These are phyloP conservation scores for Alcedo quadribrachys DNA, from an alignment of 2,797 vertebrate species.

Conservation along the genomic window DNA sequence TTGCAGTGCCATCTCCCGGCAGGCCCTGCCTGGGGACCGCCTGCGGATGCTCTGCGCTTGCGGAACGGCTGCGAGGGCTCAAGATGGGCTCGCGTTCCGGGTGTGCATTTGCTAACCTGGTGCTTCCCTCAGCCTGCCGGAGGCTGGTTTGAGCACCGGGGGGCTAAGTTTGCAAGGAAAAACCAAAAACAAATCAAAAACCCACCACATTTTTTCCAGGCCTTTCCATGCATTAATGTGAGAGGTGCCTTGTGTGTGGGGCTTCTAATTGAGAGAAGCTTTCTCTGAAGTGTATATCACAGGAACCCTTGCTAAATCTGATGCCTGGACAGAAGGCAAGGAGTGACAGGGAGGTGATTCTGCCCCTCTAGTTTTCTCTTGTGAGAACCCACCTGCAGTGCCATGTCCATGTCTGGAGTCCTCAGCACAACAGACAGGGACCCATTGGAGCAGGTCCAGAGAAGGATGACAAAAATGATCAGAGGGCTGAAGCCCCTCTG, in stretches of 20 bases:
- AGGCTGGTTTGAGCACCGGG: background rate
- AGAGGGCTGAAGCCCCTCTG: background rate
- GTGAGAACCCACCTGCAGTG: background rate
- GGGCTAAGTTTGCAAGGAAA: background rate
- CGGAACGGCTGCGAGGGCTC: background rate
- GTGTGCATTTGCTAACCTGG: background rate
- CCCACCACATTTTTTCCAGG: background rate
- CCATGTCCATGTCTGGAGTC: background rate
- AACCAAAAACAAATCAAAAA: background rate
- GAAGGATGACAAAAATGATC: background rate
- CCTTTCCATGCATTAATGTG: background rate
- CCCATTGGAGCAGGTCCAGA: background rate
- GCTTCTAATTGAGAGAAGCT: background rate
- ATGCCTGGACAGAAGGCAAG: background rate
- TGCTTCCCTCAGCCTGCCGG: background rate
- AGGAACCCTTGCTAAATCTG: background rate
- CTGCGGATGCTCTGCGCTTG: background rate
- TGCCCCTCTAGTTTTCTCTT: background rate
- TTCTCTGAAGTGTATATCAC: background rate
- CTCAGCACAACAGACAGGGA: background rate
- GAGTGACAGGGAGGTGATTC: background rate
- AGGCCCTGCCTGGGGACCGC: slow-evolving; percentile 27
- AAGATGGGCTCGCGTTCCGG: rapidly evolving
- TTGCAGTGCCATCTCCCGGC: slow-evolving; percentile 70
- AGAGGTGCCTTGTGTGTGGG: rapidly evolving